Evolutionary conservation across 2,113 vertebrate genomes (phyloP).

Genomic region (Patagioenas fasciata): DNA sequence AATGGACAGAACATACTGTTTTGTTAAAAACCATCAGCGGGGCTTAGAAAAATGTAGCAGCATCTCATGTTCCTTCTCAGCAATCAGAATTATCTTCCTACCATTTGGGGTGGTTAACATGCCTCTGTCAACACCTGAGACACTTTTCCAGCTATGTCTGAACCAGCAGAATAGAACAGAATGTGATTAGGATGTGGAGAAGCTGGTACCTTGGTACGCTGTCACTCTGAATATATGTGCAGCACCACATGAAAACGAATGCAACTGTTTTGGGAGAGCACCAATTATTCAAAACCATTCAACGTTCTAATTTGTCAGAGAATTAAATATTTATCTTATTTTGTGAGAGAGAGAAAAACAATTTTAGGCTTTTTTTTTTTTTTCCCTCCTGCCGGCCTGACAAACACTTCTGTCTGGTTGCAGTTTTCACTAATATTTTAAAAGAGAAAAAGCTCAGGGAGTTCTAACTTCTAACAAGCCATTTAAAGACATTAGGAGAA

Average conservation of each 20-base stretch:
- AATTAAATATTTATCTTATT: conserved; percentile 56
- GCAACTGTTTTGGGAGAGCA: not conserved
- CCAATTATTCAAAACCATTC: conserved; percentile 21
- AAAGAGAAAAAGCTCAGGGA: not conserved
- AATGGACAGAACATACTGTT: not conserved
- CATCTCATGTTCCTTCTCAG: not conserved
- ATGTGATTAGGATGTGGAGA: not conserved
- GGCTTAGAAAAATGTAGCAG: not conserved
- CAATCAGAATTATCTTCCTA: not conserved
- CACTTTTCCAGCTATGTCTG: not conserved
- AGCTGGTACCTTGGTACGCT: accelerated
- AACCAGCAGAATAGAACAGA: not conserved
- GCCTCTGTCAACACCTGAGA: not conserved
- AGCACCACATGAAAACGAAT: not conserved
- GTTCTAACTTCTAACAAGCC: not conserved
- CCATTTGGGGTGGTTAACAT: not conserved
- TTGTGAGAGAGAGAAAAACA: not conserved
- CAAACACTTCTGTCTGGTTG: not conserved
- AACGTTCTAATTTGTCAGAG: conserved; percentile 28
- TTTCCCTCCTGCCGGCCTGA: not conserved
- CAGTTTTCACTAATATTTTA: not conserved
- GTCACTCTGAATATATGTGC: not conserved
- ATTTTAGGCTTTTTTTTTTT: not conserved
- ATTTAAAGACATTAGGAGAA: not conserved
- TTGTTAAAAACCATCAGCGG: not conserved